Conservation (phyloP, 2,888 invertebrate genomes). For the Lobophora halterata region DNA sequence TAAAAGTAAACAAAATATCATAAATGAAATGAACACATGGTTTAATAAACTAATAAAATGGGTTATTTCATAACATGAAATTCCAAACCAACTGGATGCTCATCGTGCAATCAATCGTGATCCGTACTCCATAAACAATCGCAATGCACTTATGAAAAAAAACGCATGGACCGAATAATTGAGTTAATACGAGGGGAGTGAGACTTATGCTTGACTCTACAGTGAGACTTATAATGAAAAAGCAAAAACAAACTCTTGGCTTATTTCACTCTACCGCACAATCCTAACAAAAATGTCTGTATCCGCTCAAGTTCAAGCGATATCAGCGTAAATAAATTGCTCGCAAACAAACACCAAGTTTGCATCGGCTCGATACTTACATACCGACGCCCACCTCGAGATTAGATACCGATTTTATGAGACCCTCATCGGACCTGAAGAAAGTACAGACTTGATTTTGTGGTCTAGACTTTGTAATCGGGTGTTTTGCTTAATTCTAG, state of each 20-base stretch:
- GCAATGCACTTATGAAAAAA: slow-evolving; percentile 16
- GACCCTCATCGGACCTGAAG: no score
- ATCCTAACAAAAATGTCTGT: slow-evolving; percentile 14
- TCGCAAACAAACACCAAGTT: slow-evolving; percentile 32
- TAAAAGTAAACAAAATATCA: no score
- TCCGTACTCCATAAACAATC: slow-evolving; percentile 1
- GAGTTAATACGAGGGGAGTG: slow-evolving; percentile 54
- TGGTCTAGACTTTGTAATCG: no score
- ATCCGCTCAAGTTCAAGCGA: slow-evolving; percentile 39
- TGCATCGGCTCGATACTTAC: slow-evolving; percentile 22
- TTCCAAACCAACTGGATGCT: no score
- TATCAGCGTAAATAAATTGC: slow-evolving; percentile 57
- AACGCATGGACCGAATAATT: slow-evolving; percentile 42
- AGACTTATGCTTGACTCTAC: not conserved
- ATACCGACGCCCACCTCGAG: slow-evolving; percentile 26
- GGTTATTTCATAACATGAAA: no score
- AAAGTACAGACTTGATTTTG: no score
- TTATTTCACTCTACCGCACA: not conserved
- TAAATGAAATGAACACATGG: no score
- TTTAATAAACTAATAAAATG: no score
- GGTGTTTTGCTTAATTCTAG: no score
- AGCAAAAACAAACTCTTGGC: no score
- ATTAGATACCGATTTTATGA: slow-evolving; percentile 27
- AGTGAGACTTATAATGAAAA: not conserved
- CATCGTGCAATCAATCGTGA: slow-evolving; percentile 6